Evolutionary conservation across 2,113 vertebrate species (phyloP), one percentile per base, ranked within the genome.

Genomic region (Gopherus flavomarginatus): DNA sequence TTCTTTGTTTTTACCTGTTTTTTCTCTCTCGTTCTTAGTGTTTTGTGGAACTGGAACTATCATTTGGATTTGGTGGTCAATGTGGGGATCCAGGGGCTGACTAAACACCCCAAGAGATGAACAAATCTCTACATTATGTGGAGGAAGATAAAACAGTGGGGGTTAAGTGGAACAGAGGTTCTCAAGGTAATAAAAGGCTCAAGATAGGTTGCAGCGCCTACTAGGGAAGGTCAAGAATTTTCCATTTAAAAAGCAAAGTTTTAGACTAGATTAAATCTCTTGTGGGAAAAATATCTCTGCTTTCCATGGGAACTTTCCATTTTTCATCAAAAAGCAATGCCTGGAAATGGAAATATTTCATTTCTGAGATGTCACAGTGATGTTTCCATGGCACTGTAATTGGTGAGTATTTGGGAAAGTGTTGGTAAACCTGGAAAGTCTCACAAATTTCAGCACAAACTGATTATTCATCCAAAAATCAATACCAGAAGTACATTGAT

Each of bases 121-220:
- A 96, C 93, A 97, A 97, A 97, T 97, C 92, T 97, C 84, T 97
- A 95, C 97, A 96, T 97, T 97, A 97, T 97, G 96, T 93, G 93
- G 81, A 97, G 91, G 90, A 97, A 97, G 94, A 93, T 90, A 97
- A 97, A 95, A 97, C 90, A 97, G 90, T 90, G 95, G 38, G 94
- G 92, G 50, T 77, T 95, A 94, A 95, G 92, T 59, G 86, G 79
- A 96, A 91, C 84, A 95, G 90, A 91, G 93, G 47, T 93, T 93
- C 75, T 91, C 2, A 1, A 80, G 86, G 87, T 79, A 97, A 95
- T 95, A 96, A 96, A 96, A n/a, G 88, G 6, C 81, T 91, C 93
- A 84, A 57, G 90, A 85, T 93, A 84, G 2, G 75, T 83, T 92
- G 57, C 81, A 97, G 93, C 75, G 75, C 93, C 1, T 5, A 49